Evolutionary conservation across 2,797 vertebrate species (phyloP).

Genomic region (Naso thynnoides): DNA sequence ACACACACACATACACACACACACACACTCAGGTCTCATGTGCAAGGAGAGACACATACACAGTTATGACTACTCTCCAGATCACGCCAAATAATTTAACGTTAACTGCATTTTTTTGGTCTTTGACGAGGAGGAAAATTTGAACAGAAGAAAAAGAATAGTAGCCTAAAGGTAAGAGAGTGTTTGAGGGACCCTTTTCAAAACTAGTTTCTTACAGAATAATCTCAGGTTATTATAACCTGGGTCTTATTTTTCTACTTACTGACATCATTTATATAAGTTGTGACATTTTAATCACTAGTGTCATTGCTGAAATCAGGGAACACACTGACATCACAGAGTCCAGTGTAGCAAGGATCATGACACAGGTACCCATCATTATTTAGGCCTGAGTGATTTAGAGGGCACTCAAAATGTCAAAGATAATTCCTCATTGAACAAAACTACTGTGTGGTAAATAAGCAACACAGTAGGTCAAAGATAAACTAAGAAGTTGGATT

Average conservation of each 20-base stretch:
- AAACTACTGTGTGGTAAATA: background rate
- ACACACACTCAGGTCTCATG: conserved; percentile 1
- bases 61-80: conserved; percentile 12
- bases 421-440: background rate
- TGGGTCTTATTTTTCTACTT: background rate
- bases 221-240: background rate
- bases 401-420: background rate
- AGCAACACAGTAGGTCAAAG: too few species aligned
- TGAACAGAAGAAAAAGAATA: background rate
- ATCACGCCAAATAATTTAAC: conserved; percentile 1
- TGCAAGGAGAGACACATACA: background rate
- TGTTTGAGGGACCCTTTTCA: background rate
- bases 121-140: background rate
- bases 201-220: background rate
- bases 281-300: background rate
- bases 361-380: background rate
- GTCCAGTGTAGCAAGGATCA: background rate
- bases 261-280: background rate
- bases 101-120: too few species aligned
- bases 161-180: background rate
- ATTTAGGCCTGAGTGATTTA: background rate
- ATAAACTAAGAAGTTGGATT: too few species aligned
- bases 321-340: background rate
- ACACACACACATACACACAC: conserved; percentile 8
- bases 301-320: background rate